A percentile compares a stretch with the other conserved stretches of the same genome.
These are phyloP conservation scores for Botia kubotai DNA, from an alignment of 2,797 vertebrate genomes.

Conservation along the genomic window DNA sequence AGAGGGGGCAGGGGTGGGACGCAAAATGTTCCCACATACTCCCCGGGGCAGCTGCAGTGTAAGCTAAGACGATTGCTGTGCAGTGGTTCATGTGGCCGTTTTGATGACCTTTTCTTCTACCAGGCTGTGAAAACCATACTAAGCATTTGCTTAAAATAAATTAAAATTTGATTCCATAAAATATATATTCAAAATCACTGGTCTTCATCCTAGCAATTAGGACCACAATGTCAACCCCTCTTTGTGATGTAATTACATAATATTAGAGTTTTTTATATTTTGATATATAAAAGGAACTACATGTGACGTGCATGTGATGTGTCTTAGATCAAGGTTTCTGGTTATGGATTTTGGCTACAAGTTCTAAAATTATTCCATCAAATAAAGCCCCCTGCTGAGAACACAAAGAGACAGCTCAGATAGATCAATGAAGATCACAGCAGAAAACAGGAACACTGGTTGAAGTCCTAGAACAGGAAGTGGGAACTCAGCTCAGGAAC, in stretches of 20 bases:
- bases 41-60: constrained; percentile 77
- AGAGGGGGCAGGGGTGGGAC: constrained; percentile 55
- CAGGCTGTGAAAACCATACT: constrained; percentile 55
- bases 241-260: constrained; percentile 24
- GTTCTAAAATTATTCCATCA: constrained; percentile 19
- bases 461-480: constrained; percentile 1
- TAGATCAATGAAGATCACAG: constrained; percentile 24
- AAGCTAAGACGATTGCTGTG: constrained; percentile 77
- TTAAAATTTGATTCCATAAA: not conserved
- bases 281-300: no score
- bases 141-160: not conserved
- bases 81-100: constrained; percentile 77
- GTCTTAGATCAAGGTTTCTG: constrained; percentile 12
- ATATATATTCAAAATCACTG: not conserved
- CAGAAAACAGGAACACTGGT: constrained; percentile 17
- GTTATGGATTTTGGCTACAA: constrained; percentile 3
- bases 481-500: not conserved
- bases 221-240: constrained; percentile 5
- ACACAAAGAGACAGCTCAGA: constrained; percentile 19
- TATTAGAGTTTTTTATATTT: not conserved
- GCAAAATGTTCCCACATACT: constrained; percentile 73
- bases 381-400: not conserved
- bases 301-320: not conserved
- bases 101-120: constrained; percentile 76
- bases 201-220: not conserved